phyloP scores from a whole-genome alignment of 1,140 invertebrate genomes.

The Gonatopus flavifemur region DNA sequence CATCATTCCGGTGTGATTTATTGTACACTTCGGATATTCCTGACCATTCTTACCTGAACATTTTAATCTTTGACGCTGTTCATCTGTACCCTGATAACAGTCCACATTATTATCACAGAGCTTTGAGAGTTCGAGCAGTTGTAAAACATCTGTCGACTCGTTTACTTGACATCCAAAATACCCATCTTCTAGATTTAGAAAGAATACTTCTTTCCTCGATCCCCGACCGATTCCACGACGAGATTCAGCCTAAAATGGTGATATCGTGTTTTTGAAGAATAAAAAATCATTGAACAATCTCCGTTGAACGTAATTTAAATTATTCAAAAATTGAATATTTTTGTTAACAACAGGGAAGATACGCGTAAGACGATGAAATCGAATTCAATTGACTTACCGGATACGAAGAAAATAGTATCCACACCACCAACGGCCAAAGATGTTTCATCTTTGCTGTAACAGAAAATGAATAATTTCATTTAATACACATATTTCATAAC shows the following conservation, averaged over 20 bases:
- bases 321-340: background rate
- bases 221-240: slow-evolving; percentile 74
- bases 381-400: slow-evolving; percentile 63
- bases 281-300: background rate
- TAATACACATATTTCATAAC: too few species aligned
- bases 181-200: slow-evolving; percentile 94
- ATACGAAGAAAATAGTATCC: slow-evolving; percentile 65
- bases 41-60: too few species aligned
- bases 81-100: slow-evolving; percentile 90
- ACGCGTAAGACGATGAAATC: background rate
- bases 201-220: slow-evolving; percentile 88
- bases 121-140: slow-evolving; percentile 92
- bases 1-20: too few species aligned
- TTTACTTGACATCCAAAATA: slow-evolving; percentile 97
- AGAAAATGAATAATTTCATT: slow-evolving; percentile 40
- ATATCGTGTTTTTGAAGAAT: background rate
- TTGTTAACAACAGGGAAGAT: background rate
- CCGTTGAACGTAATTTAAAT: background rate
- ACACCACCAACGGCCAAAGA: slow-evolving; percentile 71
- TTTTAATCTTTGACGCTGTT: slow-evolving; percentile 85
- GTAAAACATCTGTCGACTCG: slow-evolving; percentile 89
- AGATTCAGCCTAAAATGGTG: slow-evolving; percentile 66
- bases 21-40: too few species aligned
- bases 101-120: slow-evolving; percentile 88
- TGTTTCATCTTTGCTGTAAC: slow-evolving; percentile 72